These are phyloP conservation scores for Cisticola juncidis DNA, from an alignment of 2,113 vertebrate genomes.

Conservation along the genomic window DNA sequence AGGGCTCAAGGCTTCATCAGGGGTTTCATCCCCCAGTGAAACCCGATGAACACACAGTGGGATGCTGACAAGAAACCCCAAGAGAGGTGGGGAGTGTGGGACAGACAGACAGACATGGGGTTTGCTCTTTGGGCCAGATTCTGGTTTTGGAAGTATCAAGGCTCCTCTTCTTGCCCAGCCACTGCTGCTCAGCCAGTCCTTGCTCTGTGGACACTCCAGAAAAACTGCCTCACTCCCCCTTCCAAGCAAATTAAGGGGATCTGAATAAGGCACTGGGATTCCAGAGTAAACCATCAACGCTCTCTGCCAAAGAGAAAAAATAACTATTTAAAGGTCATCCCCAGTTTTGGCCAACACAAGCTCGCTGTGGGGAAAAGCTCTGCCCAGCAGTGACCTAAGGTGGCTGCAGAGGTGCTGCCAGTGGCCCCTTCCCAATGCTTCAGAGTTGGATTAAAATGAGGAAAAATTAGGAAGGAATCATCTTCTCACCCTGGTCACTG, in stretches of 20 bases:
- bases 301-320: background rate
- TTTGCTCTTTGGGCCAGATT: background rate
- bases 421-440: background rate
- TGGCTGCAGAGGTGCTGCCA: background rate
- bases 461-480: background rate
- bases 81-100: background rate
- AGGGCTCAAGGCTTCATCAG: background rate
- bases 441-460: background rate
- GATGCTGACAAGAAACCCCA: background rate
- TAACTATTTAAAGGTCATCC: background rate
- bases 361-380: background rate
- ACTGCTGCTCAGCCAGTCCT: background rate
- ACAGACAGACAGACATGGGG: background rate
- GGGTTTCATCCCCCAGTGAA: background rate
- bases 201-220: background rate
- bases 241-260: background rate
- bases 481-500: background rate
- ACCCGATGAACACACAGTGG: accelerated
- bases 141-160: accelerated
- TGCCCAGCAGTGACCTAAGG: background rate
- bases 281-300: background rate
- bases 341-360: background rate
- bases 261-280: background rate
- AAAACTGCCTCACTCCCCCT: background rate
- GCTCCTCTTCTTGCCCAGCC: background rate